These are phyloP conservation scores for Pseudorasbora parva DNA, from an alignment of 2,113 vertebrate genomes.

Conservation along the genomic window DNA sequence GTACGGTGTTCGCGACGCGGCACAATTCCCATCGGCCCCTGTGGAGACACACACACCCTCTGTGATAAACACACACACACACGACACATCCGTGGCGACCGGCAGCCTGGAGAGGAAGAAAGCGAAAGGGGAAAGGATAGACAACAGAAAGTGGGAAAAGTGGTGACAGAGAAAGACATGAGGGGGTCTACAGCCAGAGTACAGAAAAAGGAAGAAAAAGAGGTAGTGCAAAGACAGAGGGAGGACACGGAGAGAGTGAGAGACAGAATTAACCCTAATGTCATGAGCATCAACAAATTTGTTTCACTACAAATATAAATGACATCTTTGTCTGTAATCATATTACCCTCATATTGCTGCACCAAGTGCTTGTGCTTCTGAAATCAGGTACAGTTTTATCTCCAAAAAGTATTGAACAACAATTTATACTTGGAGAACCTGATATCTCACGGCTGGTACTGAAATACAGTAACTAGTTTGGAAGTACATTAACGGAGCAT, in stretches of 20 bases:
- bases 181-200: neutral
- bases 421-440: slow-evolving; percentile 21
- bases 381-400: slow-evolving; percentile 47
- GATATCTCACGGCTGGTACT: slow-evolving; percentile 12
- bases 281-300: slow-evolving; percentile 23
- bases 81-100: slow-evolving; percentile 66
- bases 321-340: neutral
- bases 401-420: slow-evolving; percentile 35
- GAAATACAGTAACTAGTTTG: slow-evolving; percentile 23
- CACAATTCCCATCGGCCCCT: slow-evolving; percentile 68
- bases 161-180: slow-evolving; percentile 47
- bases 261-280: slow-evolving; percentile 13
- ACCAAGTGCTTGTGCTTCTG: slow-evolving; percentile 56
- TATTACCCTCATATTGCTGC: slow-evolving; percentile 43
- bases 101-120: slow-evolving; percentile 72
- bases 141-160: slow-evolving; percentile 57
- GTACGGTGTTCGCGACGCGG: slow-evolving; percentile 71
- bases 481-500: neutral
- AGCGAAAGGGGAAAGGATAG: slow-evolving; percentile 71
- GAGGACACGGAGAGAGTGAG: slow-evolving; percentile 60
- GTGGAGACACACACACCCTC: slow-evolving; percentile 44
- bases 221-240: slow-evolving; percentile 65
- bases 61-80: slow-evolving; percentile 25
- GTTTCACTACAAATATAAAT: slow-evolving; percentile 31
- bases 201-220: slow-evolving; percentile 13